Conservation (phyloP, 2,888 invertebrate genomes). For the Trachelus iudaicus region DNA sequence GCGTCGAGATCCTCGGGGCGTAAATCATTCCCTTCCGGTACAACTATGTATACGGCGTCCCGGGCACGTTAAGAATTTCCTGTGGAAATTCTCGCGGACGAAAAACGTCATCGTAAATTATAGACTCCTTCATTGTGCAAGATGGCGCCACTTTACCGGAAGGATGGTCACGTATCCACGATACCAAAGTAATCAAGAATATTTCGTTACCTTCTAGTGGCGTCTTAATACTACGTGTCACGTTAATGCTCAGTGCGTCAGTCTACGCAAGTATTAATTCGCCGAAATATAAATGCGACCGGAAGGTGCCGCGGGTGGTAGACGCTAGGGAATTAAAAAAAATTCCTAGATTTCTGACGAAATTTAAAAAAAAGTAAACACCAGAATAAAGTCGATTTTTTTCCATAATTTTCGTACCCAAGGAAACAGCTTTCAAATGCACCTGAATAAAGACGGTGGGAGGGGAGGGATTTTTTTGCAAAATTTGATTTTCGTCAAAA, state of each 20-base stretch:
- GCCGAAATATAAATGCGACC: slow-evolving; percentile 13
- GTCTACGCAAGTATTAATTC: background rate
- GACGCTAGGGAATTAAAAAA: background rate
- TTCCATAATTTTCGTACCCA: background rate
- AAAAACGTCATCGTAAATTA: slow-evolving; percentile 8
- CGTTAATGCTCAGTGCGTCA: background rate
- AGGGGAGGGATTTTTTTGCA: background rate
- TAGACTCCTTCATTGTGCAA: background rate
- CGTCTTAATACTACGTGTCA: slow-evolving; percentile 11
- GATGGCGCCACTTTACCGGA: background rate
- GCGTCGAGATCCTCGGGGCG: background rate
- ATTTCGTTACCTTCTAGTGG: slow-evolving; percentile 26
- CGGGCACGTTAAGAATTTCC: background rate
- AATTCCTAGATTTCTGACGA: background rate
- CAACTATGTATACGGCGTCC: background rate
- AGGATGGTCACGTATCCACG: background rate
- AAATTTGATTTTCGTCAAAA: background rate
- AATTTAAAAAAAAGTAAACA: background rate
- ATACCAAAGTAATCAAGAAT: slow-evolving; percentile 18
- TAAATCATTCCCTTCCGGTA: background rate
- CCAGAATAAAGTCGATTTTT: background rate
- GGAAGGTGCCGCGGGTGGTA: slow-evolving; percentile 13
- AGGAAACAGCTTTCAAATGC: background rate
- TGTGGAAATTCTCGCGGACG: background rate
- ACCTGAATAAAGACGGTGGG: background rate